Conservation (phyloP, 2,888 invertebrate species). For the Tenthredo notha region DNA sequence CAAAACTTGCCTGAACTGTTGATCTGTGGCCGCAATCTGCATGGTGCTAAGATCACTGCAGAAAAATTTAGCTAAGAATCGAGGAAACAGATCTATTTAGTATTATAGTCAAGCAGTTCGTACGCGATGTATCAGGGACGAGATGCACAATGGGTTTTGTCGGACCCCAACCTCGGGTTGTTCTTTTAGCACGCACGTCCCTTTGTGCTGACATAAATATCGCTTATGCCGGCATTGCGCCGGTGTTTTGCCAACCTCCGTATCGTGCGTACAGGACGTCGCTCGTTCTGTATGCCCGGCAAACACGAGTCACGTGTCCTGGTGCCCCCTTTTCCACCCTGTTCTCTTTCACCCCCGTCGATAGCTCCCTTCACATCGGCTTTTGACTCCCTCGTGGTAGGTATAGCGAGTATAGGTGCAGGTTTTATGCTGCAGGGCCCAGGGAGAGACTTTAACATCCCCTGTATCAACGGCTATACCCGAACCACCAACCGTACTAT, state of each 20-base stretch:
- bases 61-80: background rate
- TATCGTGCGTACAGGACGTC: slow-evolving; percentile 40
- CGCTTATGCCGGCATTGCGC: slow-evolving; percentile 76
- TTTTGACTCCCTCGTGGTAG: slow-evolving; percentile 50
- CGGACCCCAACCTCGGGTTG: slow-evolving; percentile 64
- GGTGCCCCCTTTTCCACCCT: slow-evolving; percentile 50
- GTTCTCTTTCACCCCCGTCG: slow-evolving; percentile 60
- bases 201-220: slow-evolving; percentile 78
- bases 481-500: slow-evolving; percentile 12
- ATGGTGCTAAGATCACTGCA: background rate
- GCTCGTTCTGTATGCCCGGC: slow-evolving; percentile 74
- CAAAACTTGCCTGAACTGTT: background rate
- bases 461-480: slow-evolving; percentile 19
- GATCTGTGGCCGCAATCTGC: background rate
- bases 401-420: background rate
- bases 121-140: slow-evolving; percentile 14
- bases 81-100: slow-evolving; percentile 6
- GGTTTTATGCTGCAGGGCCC: slow-evolving; percentile 19
- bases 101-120: slow-evolving; percentile 31
- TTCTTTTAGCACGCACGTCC: slow-evolving; percentile 73
- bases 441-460: slow-evolving; percentile 20
- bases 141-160: slow-evolving; percentile 34
- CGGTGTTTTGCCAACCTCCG: slow-evolving; percentile 77
- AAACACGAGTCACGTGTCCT: slow-evolving; percentile 69
- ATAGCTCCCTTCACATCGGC: slow-evolving; percentile 55